phyloP scores from a whole-genome alignment of 2,888 invertebrate genomes.

The Mythimna lalbum region DNA sequence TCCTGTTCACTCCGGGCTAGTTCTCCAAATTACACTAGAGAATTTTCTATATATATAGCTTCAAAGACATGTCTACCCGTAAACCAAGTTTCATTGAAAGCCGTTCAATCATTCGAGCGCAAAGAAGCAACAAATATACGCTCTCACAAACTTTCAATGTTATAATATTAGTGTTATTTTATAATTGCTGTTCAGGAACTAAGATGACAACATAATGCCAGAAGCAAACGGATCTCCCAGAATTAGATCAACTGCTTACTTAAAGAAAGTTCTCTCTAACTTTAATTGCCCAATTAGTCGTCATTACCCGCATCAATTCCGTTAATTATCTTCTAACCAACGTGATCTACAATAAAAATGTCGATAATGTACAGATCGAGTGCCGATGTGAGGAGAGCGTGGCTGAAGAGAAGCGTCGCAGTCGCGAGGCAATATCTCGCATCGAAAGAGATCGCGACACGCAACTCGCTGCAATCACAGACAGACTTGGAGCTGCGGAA shows the following conservation, averaged over 20 bases:
- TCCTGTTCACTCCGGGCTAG: not conserved
- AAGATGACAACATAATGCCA: constrained; percentile 1
- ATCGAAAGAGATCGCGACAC: constrained; percentile 95
- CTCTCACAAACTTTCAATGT: too few relatives aligned
- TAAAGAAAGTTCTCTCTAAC: constrained; percentile 31
- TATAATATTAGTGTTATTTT: too few relatives aligned
- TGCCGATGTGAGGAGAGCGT: constrained; percentile 93
- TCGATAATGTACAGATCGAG: constrained; percentile 91
- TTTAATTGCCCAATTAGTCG: constrained; percentile 39
- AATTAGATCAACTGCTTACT: not conserved
- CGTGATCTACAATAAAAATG: constrained; percentile 29
- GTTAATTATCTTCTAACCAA: constrained; percentile 13
- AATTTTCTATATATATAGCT: not conserved
- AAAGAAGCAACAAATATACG: too few relatives aligned
- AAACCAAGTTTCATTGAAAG: too few relatives aligned
- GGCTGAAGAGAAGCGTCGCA: constrained; percentile 95
- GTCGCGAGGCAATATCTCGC: constrained; percentile 95
- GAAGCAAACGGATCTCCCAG: constrained; percentile 10
- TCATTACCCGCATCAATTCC: constrained; percentile 30
- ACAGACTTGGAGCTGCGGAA: constrained; percentile 87
- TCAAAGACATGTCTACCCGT: too few relatives aligned
- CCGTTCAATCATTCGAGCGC: not conserved
- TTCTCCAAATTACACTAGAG: not conserved
- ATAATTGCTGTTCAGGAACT: not conserved
- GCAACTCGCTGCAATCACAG: constrained; percentile 84